A percentile compares a stretch with the other conserved stretches of the same genome.
Evolutionary conservation across 2,888 invertebrate genomes (phyloP).

Genomic region (Tupiocoris notatus): DNA sequence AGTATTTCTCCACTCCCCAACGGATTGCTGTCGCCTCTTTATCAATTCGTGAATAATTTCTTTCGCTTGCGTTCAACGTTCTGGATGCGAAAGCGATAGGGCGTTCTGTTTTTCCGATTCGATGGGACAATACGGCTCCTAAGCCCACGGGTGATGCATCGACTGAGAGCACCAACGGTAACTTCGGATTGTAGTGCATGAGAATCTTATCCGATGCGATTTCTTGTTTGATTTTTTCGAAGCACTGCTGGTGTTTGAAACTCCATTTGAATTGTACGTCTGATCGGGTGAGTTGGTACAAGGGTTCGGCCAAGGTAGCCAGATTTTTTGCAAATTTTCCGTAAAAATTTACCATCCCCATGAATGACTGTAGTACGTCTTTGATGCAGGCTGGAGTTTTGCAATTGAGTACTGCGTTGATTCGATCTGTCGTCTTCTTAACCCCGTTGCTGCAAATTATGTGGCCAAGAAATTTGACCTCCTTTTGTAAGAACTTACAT

Average conservation of each 20-base stretch:
- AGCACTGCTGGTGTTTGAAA: not conserved
- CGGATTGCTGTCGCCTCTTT: slow-evolving; percentile 48
- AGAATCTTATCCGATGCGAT: slow-evolving; percentile 7
- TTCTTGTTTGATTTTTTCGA: slow-evolving; percentile 8
- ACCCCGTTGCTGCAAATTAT: slow-evolving; percentile 4
- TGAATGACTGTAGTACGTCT: slow-evolving; percentile 14
- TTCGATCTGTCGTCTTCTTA: slow-evolving; percentile 7
- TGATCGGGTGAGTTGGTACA: slow-evolving; percentile 10
- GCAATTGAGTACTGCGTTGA: slow-evolving; percentile 2
- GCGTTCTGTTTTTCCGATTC: not conserved
- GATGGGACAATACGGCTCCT: slow-evolving; percentile 25
- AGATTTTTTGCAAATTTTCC: slow-evolving; percentile 17
- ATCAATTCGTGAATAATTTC: slow-evolving; percentile 45
- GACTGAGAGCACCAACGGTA: slow-evolving; percentile 18
- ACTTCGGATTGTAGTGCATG: slow-evolving; percentile 12
- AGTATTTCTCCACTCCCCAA: slow-evolving; percentile 53
- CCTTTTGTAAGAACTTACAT: too few species aligned
- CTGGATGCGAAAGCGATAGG: slow-evolving; percentile 21
- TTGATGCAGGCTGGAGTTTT: slow-evolving; percentile 3
- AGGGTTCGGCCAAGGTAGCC: not conserved
- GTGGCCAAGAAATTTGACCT: slow-evolving; percentile 17
- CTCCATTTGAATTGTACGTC: slow-evolving; percentile 5
- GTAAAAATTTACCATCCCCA: slow-evolving; percentile 32
- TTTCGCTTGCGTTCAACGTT: slow-evolving; percentile 4
- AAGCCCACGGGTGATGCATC: slow-evolving; percentile 30